phyloP scores from a whole-genome alignment of 2,888 invertebrate genomes.

The Lepidonotus clava region DNA sequence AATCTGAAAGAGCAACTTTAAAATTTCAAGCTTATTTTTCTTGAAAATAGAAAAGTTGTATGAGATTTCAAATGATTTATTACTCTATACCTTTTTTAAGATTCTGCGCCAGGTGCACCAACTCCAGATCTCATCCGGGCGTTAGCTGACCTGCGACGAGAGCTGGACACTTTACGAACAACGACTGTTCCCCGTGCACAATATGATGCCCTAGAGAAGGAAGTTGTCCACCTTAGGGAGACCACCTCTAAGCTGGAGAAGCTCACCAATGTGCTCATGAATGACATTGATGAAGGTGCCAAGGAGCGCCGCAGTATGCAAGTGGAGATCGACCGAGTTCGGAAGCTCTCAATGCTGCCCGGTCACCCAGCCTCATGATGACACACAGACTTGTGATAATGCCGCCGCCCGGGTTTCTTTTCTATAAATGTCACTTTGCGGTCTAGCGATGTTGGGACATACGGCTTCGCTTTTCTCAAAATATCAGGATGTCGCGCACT shows the following conservation, averaged over 20 bases:
- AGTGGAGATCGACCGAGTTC: constrained; percentile 80
- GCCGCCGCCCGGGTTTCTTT: no score
- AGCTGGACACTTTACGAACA: not conserved
- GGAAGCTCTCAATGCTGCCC: constrained; percentile 68
- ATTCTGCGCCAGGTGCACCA: no score
- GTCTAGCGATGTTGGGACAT: no score
- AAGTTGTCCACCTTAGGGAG: constrained; percentile 59
- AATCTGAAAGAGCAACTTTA: no score
- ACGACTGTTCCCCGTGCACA: constrained; percentile 57
- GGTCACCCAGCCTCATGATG: not conserved
- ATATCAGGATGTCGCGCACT: no score
- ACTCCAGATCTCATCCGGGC: constrained; percentile 71
- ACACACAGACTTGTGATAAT: no score
- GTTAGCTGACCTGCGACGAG: not conserved
- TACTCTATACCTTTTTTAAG: no score
- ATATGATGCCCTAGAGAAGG: constrained; percentile 58
- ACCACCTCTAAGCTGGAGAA: constrained; percentile 62
- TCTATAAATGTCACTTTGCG: no score
- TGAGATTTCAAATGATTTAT: no score
- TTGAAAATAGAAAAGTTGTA: no score
- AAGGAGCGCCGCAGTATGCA: constrained; percentile 79
- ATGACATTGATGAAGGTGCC: constrained; percentile 80
- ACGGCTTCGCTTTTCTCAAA: no score
- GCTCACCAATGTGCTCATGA: constrained; percentile 74
- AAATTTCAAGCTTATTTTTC: no score